Evolutionary conservation across 2,797 vertebrate species (phyloP), one percentile per base, ranked within the genome.

Genomic region (Petrocephalus sullivani): DNA sequence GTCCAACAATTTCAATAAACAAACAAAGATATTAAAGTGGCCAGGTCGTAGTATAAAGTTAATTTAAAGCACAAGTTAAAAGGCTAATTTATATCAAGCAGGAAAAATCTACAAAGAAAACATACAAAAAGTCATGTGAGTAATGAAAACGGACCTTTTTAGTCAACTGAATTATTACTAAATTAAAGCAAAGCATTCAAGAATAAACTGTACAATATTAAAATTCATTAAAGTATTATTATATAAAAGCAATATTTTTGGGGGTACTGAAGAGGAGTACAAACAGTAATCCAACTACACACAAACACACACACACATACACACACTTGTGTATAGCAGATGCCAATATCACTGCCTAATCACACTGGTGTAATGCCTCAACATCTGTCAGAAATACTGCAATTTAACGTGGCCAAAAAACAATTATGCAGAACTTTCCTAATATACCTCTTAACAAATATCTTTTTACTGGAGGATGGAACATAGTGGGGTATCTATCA

Each of bases 11-110:
- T 92, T 93, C 91, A 88, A 93, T 91, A 85, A 90, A 94, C 91
- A 94, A 90, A 94, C 28, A 86, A 54, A 75, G 54, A 86, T 91
- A 92, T 78, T 95, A 96, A 95, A 96, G 95, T 95, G 96, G 95
- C 95, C 94, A 94, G 95, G 94, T 95, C 93, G 92, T 93, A 92
- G 88, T 91, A 93, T 90, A 92, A 89, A 95, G 94, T 94, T 94
- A 95, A 96, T 97, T 91, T 96, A 97, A 98, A 97, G 95, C 96
- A 97, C 96, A 95, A 97, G 96, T 98, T 96, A 94, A 94, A 49
- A 93, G 92, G 93, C 94, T 94, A 97, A 98, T 95, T 97, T 94
- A 96, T 95, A 95, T 96, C 95, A 97, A 19, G 81, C 88, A 90
- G 93, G 95, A 96, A 94, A 96, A 96, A 97, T 96, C 94, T 97